These are phyloP conservation scores for Oegoconia quadripuncta DNA, from an alignment of 2,888 invertebrate species.

Conservation along the genomic window DNA sequence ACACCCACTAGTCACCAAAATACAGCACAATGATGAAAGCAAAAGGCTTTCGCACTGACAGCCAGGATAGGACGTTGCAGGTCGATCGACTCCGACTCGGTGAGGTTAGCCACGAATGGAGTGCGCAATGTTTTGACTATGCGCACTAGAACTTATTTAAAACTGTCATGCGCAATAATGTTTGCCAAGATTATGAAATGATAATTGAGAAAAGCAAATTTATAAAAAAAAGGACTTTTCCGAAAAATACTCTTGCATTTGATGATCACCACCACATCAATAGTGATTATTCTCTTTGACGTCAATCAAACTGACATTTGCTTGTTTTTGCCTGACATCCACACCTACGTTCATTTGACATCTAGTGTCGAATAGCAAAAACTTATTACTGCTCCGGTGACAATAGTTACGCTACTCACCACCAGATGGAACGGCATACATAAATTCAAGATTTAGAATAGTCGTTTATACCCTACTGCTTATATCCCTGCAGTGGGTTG, in stretches of 20 bases:
- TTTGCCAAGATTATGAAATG: background rate
- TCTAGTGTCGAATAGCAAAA: conserved; percentile 29
- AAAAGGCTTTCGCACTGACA: conserved; percentile 53
- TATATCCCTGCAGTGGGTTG: too few species aligned
- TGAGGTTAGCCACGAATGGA: conserved; percentile 61
- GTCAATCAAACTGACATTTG: too few species aligned
- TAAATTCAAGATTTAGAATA: background rate
- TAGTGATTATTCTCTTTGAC: too few species aligned
- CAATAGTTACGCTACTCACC: conserved; percentile 21
- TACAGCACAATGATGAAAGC: conserved; percentile 55
- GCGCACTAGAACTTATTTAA: conserved; percentile 65
- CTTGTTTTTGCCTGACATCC: too few species aligned
- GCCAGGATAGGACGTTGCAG: conserved; percentile 40
- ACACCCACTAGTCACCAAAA: conserved; percentile 71
- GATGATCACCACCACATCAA: too few species aligned
- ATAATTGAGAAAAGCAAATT: background rate
- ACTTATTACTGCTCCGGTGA: background rate
- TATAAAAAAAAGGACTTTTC: background rate
- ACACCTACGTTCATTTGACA: too few species aligned
- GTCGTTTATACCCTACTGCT: too few species aligned
- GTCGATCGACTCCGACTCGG: conserved; percentile 58
- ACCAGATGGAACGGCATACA: conserved; percentile 26
- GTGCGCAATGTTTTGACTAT: conserved; percentile 79
- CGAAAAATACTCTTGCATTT: background rate
- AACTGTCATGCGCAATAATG: conserved; percentile 63